Evolutionary conservation across 2,113 vertebrate species (phyloP).

Genomic region (cat (Felis catus)): DNA sequence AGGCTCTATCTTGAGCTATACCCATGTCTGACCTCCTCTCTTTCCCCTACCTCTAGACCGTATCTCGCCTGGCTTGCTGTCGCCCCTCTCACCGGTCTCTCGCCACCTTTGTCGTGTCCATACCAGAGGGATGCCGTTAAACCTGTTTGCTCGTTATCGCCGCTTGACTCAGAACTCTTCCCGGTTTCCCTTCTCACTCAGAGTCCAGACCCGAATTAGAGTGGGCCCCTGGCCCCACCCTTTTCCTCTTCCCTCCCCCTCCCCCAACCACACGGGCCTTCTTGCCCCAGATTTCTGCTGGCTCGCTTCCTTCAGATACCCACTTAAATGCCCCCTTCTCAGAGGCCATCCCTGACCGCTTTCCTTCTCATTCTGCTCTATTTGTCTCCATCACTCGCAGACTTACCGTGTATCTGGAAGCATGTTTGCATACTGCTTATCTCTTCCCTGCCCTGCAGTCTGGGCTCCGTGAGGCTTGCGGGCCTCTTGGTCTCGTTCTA

Average conservation of each 20-base stretch:
- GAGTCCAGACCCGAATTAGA: fast-evolving
- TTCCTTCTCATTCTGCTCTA: no score
- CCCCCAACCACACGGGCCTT: not conserved
- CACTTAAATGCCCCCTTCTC: not conserved
- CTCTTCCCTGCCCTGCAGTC: not conserved
- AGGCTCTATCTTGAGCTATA: not conserved
- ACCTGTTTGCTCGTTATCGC: no score
- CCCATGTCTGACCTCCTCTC: not conserved
- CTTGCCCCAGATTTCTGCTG: not conserved
- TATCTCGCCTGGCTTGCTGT: no score
- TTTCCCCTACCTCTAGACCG: not conserved
- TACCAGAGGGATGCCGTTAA: no score
- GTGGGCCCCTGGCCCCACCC: fast-evolving
- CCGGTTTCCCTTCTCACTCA: not conserved
- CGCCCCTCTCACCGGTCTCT: not conserved
- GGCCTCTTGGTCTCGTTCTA: not conserved
- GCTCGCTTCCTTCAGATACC: not conserved
- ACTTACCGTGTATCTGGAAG: not conserved
- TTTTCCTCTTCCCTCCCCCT: not conserved
- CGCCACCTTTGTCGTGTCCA: not conserved
- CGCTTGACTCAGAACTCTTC: not conserved
- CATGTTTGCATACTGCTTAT: no score
- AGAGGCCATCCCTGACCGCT: not conserved
- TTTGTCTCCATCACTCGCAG: not conserved
- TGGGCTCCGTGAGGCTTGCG: not conserved